Percentiles rank a stretch among this genome's conserved stretches.
Evolutionary conservation across 2,797 vertebrate species (phyloP).

Genomic region (Macropus fuliginosus): DNA sequence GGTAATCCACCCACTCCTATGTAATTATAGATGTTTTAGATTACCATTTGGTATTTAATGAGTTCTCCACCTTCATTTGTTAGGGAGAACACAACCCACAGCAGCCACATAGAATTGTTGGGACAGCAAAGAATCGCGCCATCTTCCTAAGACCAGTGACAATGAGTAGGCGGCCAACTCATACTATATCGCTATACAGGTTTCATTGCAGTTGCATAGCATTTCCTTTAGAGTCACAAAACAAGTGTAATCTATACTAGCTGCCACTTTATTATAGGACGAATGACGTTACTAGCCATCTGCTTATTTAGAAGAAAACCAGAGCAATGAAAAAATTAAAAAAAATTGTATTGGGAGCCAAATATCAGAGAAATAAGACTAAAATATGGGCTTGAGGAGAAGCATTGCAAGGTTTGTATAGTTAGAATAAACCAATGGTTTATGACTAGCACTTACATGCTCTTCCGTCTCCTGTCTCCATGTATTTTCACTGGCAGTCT

Average conservation of each 20-base stretch:
- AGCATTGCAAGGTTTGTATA: not conserved
- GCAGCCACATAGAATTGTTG: not conserved
- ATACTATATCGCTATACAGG: constrained; percentile 20
- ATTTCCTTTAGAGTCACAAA: not conserved
- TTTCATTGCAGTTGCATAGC: constrained; percentile 11
- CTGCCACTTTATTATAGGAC: not conserved
- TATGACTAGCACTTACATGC: not conserved
- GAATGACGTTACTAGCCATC: not conserved
- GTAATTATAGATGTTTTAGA: constrained; percentile 42
- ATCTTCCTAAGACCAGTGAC: not conserved
- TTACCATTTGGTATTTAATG: constrained; percentile 39
- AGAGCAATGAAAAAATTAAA: not conserved
- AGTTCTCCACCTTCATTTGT: constrained; percentile 23
- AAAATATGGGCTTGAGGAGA: not conserved
- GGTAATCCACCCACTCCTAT: not conserved
- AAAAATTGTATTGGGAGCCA: not conserved
- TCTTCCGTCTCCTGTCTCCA: not conserved
- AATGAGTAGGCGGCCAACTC: not conserved
- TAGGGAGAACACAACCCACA: not conserved
- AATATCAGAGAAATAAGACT: not conserved
- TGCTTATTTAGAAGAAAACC: constrained; percentile 8
- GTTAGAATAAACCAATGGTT: not conserved
- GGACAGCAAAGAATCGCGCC: constrained; percentile 36
- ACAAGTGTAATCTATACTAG: not conserved
- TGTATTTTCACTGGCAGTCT: not conserved